A percentile compares a stretch with the other conserved stretches of the same genome.
Conservation (phyloP, 1,140 invertebrate genomes). For the Hycleus phaleratus region DNA sequence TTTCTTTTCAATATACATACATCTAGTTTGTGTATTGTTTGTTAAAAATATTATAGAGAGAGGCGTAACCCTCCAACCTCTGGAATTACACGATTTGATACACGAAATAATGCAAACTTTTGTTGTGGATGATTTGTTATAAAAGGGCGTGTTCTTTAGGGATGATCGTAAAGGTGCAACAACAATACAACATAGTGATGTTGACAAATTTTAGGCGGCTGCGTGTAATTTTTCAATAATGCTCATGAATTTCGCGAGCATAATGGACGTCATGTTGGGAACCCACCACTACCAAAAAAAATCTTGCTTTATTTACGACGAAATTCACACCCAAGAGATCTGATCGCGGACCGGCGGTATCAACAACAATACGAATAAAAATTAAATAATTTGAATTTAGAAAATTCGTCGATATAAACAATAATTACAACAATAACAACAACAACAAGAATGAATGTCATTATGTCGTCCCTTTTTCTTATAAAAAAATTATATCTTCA, state of each 20-base stretch:
- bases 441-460: slow-evolving; percentile 12
- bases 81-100: slow-evolving; percentile 37
- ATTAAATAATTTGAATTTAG: not conserved
- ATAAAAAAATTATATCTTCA: slow-evolving; percentile 15
- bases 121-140: slow-evolving; percentile 28
- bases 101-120: slow-evolving; percentile 22
- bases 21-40: slow-evolving; percentile 2
- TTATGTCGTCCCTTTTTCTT: not conserved
- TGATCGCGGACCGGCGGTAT: no score
- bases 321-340: no score
- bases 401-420: slow-evolving; percentile 4
- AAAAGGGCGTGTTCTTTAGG: slow-evolving; percentile 22
- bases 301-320: no score
- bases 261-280: no score
- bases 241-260: slow-evolving; percentile 21
- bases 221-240: slow-evolving; percentile 27
- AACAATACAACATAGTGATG: slow-evolving; percentile 14
- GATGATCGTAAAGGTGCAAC: slow-evolving; percentile 11
- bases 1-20: slow-evolving; percentile 18
- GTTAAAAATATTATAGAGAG: slow-evolving; percentile 4
- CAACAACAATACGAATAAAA: not conserved
- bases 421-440: slow-evolving; percentile 15
- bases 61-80: slow-evolving; percentile 34
- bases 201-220: slow-evolving; percentile 30
- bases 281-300: no score